Evolutionary conservation across 2,888 invertebrate species (phyloP), one percentile per base, ranked within the genome.

Genomic region (Holacanthella duospinosa): DNA sequence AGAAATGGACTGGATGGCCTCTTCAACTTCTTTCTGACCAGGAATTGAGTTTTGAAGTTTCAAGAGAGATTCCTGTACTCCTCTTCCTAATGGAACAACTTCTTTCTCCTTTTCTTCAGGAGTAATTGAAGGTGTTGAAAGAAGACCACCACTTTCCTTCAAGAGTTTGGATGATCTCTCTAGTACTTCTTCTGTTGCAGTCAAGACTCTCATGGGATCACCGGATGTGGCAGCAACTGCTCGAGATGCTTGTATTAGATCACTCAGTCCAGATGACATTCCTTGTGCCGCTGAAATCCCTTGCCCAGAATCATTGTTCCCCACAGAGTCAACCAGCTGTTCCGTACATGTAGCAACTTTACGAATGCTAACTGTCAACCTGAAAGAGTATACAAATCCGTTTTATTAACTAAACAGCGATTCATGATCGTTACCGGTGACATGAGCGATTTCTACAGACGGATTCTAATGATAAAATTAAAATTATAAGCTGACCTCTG

Each of bases 11-110:
- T 86, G 84, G 72, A 93, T 84, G 0, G 92, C 91, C 25, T 86
- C 84, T 76, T 96, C 95, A n/a, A 97, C 87, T 75, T 95, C 94
- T 61, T 87, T 85, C 77, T 95, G 93, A 0, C 94, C 93, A 0
- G 96, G 95, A 54, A 96, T 83, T 68, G 91, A 90, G 70, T 88
- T 87, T 60, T 95, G 84, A 69, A 86, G 86, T 69, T 82, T 82
- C 72, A 84, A 84, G 60, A 87, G 77, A 19, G 73, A 67, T 55
- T 68, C 64, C 62, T 73, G 70, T 55, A 91, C 86, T 67, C 86
- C 85, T 73, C 86, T 86, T 1, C 87, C 87, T 0, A 89, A 86
- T 68, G 84, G 84, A 19, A 86, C 85, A 53, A 94, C 80, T 59
- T 79, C 79, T 48, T 79, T 71, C 43, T 76, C 75, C 59, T 77